Evolutionary conservation across 2,797 vertebrate species (phyloP).

Genomic region (Remorina albescens): DNA sequence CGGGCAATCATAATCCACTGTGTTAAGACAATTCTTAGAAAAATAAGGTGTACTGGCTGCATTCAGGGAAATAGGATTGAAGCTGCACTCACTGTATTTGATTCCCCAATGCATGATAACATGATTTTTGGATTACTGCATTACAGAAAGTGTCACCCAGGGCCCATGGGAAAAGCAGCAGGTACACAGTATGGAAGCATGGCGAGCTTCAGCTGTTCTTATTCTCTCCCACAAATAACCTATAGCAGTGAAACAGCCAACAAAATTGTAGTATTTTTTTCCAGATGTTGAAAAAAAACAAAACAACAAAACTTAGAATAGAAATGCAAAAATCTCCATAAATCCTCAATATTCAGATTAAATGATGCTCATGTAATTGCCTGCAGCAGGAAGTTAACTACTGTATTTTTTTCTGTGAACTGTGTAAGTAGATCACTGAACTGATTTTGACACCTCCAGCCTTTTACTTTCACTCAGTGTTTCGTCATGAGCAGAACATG

Average conservation of each 20-base stretch:
- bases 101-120: conserved; percentile 75
- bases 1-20: conserved; percentile 79
- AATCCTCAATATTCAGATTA: neutral
- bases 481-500: conserved; percentile 45
- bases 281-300: conserved; percentile 1
- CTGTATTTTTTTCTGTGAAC: conserved; percentile 11
- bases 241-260: neutral
- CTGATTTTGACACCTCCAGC: conserved; percentile 63
- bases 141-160: conserved; percentile 78
- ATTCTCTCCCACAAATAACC: conserved; percentile 15
- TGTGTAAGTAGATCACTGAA: conserved; percentile 44
- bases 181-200: conserved; percentile 54
- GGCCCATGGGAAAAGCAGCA: conserved; percentile 59
- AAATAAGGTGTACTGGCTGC: conserved; percentile 63
- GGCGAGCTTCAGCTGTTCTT: conserved; percentile 32
- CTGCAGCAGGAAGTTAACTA: conserved; percentile 10
- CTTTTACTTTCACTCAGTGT: conserved; percentile 53
- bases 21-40: conserved; percentile 73
- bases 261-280: conserved; percentile 8
- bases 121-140: conserved; percentile 85
- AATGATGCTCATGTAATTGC: neutral
- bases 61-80: conserved; percentile 80
- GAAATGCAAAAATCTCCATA: too few species aligned
- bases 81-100: conserved; percentile 75
- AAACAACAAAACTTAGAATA: too few species aligned